Evolutionary conservation across 2,113 vertebrate species (phyloP), one percentile per base, ranked within the genome.

Genomic region (Centropus bengalensis): DNA sequence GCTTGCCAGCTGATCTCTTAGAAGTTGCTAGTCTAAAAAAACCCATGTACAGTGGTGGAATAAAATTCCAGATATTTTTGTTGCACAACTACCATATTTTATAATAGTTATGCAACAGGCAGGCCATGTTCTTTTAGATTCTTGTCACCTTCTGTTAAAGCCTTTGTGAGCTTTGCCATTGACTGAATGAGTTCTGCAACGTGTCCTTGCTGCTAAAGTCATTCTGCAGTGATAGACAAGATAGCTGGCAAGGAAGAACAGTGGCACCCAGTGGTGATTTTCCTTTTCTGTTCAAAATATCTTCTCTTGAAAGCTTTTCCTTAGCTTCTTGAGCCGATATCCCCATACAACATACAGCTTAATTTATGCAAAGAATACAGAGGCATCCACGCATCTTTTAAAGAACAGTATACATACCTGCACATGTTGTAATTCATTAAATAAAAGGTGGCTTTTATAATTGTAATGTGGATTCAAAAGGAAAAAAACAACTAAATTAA

Each of bases 201-300:
- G 49, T 28, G 71, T 55, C 52, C 28, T 78, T 73, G 23, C 59
- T 36, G 75, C 70, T 82, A 47, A 82, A 66, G 77, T 88, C 7
- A 12, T 51, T 92, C 86, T 55, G 56, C 80, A 75, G 73, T 56
- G 47, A 54, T 16, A 71, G 63, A 86, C 47, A 30, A 49, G 62
- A 74, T 28, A 91, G 49, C 45, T 84, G 62, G 36, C 22, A 94
- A 96, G 64, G 96, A 95, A 96, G 93, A 93, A 97, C 78, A 97
- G 96, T 95, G 97, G 55, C 96, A 96, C 96, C 96, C 92, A 96
- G 96, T 95, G 97, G 97, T 62, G 68, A 93, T 74, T 83, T 82
- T 27, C n/a, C 58, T 84, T 91, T 80, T 89, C 44, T 73, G 74
- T 85, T 64, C 27, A 83, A 91, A 62, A 8, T 38, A 81, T 13